These are phyloP conservation scores for Morpho deidamia DNA, from an alignment of 2,888 invertebrate species.

Conservation along the genomic window DNA sequence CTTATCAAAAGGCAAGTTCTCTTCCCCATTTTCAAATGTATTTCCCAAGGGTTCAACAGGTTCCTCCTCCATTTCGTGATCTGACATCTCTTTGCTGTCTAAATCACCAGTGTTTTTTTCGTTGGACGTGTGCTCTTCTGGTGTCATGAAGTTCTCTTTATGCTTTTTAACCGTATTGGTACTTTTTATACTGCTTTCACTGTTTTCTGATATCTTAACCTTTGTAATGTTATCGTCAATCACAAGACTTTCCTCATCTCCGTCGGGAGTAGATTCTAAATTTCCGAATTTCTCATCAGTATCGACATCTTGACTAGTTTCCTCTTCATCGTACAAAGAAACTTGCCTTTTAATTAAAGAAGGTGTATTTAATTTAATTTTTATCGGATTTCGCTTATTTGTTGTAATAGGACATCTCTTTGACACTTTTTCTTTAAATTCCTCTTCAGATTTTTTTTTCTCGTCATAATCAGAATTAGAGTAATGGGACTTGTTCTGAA, in stretches of 20 bases:
- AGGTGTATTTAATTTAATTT: conserved; percentile 62
- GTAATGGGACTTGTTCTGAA: conserved; percentile 7
- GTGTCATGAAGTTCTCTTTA: too few species aligned
- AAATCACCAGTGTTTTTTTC: not conserved
- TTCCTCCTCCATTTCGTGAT: not conserved
- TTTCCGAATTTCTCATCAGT: not conserved
- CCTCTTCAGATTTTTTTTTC: conserved; percentile 42
- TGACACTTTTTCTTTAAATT: conserved; percentile 58
- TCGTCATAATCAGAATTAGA: conserved; percentile 15
- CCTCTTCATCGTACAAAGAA: conserved; percentile 67
- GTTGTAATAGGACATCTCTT: conserved; percentile 59
- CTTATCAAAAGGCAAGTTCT: conserved; percentile 13
- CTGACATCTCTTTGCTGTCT: not conserved
- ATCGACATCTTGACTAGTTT: conserved; percentile 14
- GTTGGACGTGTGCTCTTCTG: too few species aligned
- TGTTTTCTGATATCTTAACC: too few species aligned
- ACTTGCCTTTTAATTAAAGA: conserved; percentile 73
- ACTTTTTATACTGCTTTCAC: too few species aligned
- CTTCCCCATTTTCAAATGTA: not conserved
- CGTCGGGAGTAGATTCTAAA: not conserved
- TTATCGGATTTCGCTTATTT: conserved; percentile 60
- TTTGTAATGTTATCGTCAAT: too few species aligned
- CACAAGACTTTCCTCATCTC: not conserved
- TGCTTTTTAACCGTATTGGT: too few species aligned
- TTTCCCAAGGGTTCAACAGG: too few species aligned